Conservation (phyloP, 2,797 vertebrate genomes). For the Astyanax mexicanus region DNA sequence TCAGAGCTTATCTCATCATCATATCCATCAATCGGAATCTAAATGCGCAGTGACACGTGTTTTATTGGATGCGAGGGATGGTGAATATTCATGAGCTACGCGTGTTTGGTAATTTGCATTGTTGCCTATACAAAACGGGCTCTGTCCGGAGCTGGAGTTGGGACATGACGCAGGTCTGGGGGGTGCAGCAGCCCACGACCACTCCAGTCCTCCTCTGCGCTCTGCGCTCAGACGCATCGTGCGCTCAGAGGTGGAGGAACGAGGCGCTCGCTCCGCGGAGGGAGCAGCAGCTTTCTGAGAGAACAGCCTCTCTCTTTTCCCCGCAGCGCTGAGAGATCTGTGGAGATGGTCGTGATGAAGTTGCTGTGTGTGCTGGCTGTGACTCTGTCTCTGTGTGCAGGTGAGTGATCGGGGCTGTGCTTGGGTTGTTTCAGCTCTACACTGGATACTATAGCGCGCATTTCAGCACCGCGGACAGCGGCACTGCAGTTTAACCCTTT, state of each 20-base stretch:
- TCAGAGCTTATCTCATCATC: not conserved
- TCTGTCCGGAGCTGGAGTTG: constrained; percentile 20
- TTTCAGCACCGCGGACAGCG: constrained; percentile 81
- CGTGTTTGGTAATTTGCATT: not conserved
- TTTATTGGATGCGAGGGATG: constrained; percentile 10
- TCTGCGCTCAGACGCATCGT: constrained; percentile 42
- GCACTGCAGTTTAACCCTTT: not conserved
- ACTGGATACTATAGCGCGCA: constrained; percentile 15
- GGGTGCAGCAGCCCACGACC: constrained; percentile 43
- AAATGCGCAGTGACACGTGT: not conserved
- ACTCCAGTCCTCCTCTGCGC: constrained; percentile 23
- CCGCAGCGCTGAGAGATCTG: not conserved
- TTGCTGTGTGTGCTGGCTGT: constrained; percentile 58
- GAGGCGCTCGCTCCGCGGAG: constrained; percentile 7
- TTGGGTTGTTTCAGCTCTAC: constrained; percentile 3
- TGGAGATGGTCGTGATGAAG: constrained; percentile 69
- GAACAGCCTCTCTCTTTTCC: not conserved
- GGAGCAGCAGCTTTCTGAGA: not conserved
- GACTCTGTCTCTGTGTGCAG: constrained; percentile 65
- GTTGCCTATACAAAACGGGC: constrained; percentile 23
- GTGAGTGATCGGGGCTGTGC: constrained; percentile 64
- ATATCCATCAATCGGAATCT: not conserved
- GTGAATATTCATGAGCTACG: constrained; percentile 31
- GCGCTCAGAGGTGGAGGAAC: constrained; percentile 23
- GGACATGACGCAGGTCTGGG: constrained; percentile 37